Base-by-base conservation (phyloP, 2,797 vertebrate genomes). In the Typhlichthys eigenmanni region DNA sequence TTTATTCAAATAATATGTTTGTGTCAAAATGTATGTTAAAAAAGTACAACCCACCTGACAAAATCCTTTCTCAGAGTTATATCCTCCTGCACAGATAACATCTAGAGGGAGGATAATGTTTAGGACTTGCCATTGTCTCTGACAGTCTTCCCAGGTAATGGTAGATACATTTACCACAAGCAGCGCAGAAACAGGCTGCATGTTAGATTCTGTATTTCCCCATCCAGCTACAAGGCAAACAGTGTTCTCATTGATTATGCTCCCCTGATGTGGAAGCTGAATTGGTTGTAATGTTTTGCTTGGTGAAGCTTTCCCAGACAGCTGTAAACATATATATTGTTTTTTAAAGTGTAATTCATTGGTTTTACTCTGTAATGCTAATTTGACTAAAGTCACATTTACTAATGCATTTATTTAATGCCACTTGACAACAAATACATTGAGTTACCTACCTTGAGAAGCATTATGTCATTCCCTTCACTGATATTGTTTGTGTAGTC, bases 21-120 rank as follows among this genome's bases (percentile, higher is more conserved):
- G 2, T 34, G 9, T 43, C 13, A 38, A n/a, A 16, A 45, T 4
- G 49, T n/a, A 5, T 17, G 14, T 9, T 11, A 58, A 14, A 14
- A 52, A 13, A 48, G 19, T 2, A 1, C 3, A 9, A 1, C 12
- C 9, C 17, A 81, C 85, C 81, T 74, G 58, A 64, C 83, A 88
- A 64, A 79, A 76, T 47, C 87, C 89, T 8, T 69, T 82, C 0
- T 38, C 0, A 10, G 64, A 72, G 0, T 0, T 0, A 8, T 57
- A 66, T 62, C 86, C 86, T 9, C 89, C 87, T 2, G 87, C 86
- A 71, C 89, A 90, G 65, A 79, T 77, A 2, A 87, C 48, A 5
- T 60, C 75, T 2, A 1, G 1, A 10, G 85, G 83, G 29, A 88
- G 72, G 0, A 0, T 0, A 0, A 0, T 0, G 0, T 0, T 0